Base-by-base conservation (phyloP, 2,113 vertebrate genomes). In the Pantherophis guttatus region DNA sequence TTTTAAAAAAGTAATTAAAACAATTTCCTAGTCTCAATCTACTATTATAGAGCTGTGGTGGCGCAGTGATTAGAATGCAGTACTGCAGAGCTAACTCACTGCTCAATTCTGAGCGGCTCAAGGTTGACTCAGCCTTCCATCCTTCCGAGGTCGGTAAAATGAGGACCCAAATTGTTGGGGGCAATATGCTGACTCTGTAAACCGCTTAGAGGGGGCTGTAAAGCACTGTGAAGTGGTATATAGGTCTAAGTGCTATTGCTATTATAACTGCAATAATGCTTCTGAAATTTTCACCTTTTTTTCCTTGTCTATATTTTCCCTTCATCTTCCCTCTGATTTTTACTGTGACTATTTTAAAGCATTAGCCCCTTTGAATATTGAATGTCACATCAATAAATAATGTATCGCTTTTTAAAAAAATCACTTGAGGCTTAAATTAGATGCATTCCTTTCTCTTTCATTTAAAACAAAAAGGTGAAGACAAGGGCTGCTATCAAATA, bases 391-490 rank as follows among this genome's bases (percentile, higher is more conserved):
- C 50, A 90, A 90, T 65, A 90, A 29, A 70, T 44, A 70, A 70
- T 70, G 48, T 57, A 59, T 91, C 26, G 8, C 86, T 59, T 94
- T 94, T 81, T 75, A 75, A 70, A 10, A 85, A 85, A n/a, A n/a
- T 9, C 93, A 91, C 70, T 92, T 93, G 44, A 90, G 89, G 26
- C 85, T 50, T 29, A 58, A 55, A 89, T 19, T 92, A 81, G 7
- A 33, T 86, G 62, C 24, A 86, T 89, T 94, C 93, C 39, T 21
- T 91, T 48, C 75, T 70, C 54, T 91, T 86, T 53, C 33, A 39
- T 81, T 39, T 81, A 81, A 81, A 81, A 81, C 17, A 81, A 17
- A 81, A 81, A 81, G 33, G 17, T 81, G 17, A 81, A 81, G 33
- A 81, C 33, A 81, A 81, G 75, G 75, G 75, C 75, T 44, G 75